A percentile compares a stretch with the other conserved stretches of the same genome.
phyloP scores from a whole-genome alignment of 2,888 invertebrate species.

The Rotaria socialis region DNA sequence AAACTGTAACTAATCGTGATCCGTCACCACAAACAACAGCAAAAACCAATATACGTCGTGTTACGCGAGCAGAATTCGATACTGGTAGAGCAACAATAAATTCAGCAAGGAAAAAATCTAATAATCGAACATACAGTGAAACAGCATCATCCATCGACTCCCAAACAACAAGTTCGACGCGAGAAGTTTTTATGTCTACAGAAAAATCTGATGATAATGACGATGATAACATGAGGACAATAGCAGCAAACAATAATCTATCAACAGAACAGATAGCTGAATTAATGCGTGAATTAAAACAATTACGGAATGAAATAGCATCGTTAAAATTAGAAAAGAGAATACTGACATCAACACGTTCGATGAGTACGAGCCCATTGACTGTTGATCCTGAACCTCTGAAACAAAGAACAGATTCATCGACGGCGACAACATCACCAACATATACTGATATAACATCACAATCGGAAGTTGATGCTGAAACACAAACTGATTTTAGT shows the following conservation, averaged over 20 bases:
- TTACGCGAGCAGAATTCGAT: conserved; percentile 24
- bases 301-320: conserved; percentile 16
- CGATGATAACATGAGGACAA: neutral
- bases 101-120: too few relatives aligned
- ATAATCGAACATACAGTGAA: conserved; percentile 17
- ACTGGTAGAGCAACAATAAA: neutral
- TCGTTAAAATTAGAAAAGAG: neutral
- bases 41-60: neutral
- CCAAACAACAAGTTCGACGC: neutral
- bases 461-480: conserved; percentile 1
- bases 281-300: conserved; percentile 22
- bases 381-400: neutral
- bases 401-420: neutral
- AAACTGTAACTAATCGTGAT: too few relatives aligned
- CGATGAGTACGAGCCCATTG: conserved; percentile 31
- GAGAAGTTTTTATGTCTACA: neutral
- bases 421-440: neutral
- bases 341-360: neutral
- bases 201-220: neutral
- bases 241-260: neutral
- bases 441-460: neutral
- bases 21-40: neutral
- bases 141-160: neutral
- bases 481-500: neutral
- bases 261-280: neutral